A percentile compares a stretch with the other conserved stretches of the same genome.
Evolutionary conservation across 2,888 invertebrate genomes (phyloP).

Genomic region (Dasysyrphus albostriatus): DNA sequence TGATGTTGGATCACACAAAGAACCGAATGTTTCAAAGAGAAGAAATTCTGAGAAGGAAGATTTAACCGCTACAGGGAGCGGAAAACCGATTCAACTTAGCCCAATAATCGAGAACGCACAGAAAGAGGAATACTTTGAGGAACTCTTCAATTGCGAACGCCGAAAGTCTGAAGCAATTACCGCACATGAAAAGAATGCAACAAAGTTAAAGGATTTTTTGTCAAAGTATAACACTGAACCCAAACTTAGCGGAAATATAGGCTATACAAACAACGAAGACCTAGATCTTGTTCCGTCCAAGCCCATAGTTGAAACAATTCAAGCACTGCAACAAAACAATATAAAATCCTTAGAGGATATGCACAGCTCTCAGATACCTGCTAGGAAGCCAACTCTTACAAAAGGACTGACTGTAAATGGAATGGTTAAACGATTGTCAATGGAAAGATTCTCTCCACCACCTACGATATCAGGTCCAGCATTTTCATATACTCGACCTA

Average conservation of each 20-base stretch:
- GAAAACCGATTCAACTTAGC: slow-evolving; percentile 87
- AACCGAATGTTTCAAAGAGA: slow-evolving; percentile 77
- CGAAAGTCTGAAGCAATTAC: slow-evolving; percentile 82
- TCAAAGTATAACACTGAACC: slow-evolving; percentile 79
- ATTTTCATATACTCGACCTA: slow-evolving; percentile 90
- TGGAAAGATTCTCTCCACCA: slow-evolving; percentile 88
- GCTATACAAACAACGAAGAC: slow-evolving; percentile 84
- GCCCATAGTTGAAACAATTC: slow-evolving; percentile 83
- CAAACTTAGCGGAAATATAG: slow-evolving; percentile 84
- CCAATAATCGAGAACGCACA: slow-evolving; percentile 92
- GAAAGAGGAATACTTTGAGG: slow-evolving; percentile 88
- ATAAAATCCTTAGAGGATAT: slow-evolving; percentile 85
- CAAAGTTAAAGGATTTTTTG: slow-evolving; percentile 80
- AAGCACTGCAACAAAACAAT: slow-evolving; percentile 81
- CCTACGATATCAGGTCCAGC: slow-evolving; percentile 91
- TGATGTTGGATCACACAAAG: slow-evolving; percentile 85
- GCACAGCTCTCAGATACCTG: slow-evolving; percentile 90
- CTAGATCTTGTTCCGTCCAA: slow-evolving; percentile 83
- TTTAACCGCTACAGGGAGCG: slow-evolving; percentile 72
- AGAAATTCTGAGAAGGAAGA: slow-evolving; percentile 86
- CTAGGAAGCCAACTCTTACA: slow-evolving; percentile 88
- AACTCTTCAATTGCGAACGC: slow-evolving; percentile 79
- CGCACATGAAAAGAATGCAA: slow-evolving; percentile 81
- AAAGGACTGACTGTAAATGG: slow-evolving; percentile 90
- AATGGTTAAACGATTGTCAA: slow-evolving; percentile 90